These are phyloP conservation scores for Lycodopsis pacificus DNA, from an alignment of 2,797 vertebrate species.

Conservation along the genomic window DNA sequence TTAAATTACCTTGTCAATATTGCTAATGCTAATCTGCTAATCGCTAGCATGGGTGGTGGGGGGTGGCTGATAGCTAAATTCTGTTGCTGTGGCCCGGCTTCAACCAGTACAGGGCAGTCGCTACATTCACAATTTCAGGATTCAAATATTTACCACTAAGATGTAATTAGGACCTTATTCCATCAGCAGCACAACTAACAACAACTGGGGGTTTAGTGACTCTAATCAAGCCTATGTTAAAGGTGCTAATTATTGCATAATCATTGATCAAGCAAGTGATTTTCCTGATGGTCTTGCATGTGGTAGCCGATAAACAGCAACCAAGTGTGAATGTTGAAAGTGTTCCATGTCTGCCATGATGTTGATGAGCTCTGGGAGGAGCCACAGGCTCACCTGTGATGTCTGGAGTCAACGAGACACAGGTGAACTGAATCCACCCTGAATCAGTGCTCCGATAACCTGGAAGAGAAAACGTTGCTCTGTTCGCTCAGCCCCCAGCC, in stretches of 20 bases:
- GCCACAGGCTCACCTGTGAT: background rate
- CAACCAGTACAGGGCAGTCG: no score
- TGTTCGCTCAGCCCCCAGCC: background rate
- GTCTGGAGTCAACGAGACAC: background rate
- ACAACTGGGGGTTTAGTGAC: no score
- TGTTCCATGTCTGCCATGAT: background rate
- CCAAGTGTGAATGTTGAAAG: background rate
- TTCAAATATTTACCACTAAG: no score
- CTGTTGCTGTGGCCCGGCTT: no score
- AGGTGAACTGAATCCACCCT: background rate
- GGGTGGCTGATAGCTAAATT: no score
- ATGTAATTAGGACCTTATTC: no score
- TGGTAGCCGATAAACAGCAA: background rate
- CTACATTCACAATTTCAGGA: no score
- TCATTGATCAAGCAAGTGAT: background rate
- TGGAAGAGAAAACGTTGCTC: background rate
- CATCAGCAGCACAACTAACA: no score
- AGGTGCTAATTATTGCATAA: slow-evolving; percentile 72
- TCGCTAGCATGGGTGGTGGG: no score
- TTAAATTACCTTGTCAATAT: no score
- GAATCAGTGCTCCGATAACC: background rate
- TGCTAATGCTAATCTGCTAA: no score
- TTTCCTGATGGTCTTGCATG: slow-evolving; percentile 5
- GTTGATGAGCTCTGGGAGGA: background rate
- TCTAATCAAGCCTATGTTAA: slow-evolving; percentile 33